These are phyloP conservation scores for Lucifuga dentata DNA, from an alignment of 2,113 vertebrate species.

Conservation along the genomic window DNA sequence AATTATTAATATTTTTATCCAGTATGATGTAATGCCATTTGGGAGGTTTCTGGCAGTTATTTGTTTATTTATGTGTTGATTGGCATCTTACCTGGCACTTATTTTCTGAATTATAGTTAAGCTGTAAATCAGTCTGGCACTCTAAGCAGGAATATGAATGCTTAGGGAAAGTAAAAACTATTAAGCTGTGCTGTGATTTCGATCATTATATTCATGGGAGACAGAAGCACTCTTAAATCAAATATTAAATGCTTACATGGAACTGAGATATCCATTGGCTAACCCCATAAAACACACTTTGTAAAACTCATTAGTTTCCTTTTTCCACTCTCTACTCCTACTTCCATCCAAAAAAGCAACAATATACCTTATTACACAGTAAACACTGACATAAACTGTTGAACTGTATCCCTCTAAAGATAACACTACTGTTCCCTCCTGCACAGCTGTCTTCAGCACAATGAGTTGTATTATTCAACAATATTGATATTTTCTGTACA, in stretches of 20 bases:
- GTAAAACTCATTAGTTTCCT: constrained; percentile 6
- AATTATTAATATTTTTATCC: too few relatives aligned
- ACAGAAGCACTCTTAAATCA: constrained; percentile 16
- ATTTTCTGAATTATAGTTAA: not conserved
- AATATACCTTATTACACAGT: not conserved
- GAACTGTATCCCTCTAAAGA: constrained; percentile 15
- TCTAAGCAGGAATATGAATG: constrained; percentile 17
- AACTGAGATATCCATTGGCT: constrained; percentile 1
- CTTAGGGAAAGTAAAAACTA: not conserved
- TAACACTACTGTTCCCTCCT: not conserved
- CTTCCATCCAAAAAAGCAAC: constrained; percentile 3
- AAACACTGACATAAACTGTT: constrained; percentile 7
- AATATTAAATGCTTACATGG: constrained; percentile 51
- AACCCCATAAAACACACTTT: constrained; percentile 13
- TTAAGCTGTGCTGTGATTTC: constrained; percentile 15
- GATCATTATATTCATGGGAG: constrained; percentile 32
- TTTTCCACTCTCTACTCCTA: not conserved
- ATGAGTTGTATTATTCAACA: constrained; percentile 26
- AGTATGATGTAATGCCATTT: constrained; percentile 33
- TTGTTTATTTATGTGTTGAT: constrained; percentile 37
- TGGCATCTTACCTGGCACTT: constrained; percentile 20
- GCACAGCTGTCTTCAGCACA: not conserved
- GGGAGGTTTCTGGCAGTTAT: constrained; percentile 28
- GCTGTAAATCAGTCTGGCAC: constrained; percentile 40
- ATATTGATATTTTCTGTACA: constrained; percentile 18